Evolutionary conservation across 1,140 invertebrate species (phyloP).

Genomic region (Adoxophyes honmai): DNA sequence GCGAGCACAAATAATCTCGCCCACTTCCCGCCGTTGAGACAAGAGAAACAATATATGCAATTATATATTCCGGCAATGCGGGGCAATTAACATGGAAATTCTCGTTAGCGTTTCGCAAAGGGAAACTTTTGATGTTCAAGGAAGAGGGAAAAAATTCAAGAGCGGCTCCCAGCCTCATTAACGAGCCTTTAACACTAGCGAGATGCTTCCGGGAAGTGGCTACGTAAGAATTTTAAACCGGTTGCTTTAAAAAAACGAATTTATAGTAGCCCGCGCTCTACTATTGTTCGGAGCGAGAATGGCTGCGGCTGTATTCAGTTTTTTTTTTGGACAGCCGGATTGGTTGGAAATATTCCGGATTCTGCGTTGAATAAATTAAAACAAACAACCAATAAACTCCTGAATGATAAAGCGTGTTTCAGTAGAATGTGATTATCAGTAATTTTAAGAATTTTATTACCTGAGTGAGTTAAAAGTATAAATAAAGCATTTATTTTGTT

Average conservation of each 20-base stretch:
- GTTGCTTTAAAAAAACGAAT: conserved; percentile 26
- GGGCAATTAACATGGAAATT: conserved; percentile 69
- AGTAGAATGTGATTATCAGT: too few species aligned
- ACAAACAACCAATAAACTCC: too few species aligned
- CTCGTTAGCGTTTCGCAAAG: conserved; percentile 64
- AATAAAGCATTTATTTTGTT: too few species aligned
- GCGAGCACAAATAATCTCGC: conserved; percentile 44
- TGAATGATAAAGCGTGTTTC: too few species aligned
- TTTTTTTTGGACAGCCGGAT: too few species aligned
- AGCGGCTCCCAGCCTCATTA: conserved; percentile 57
- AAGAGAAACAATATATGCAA: conserved; percentile 63
- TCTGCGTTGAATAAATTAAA: too few species aligned
- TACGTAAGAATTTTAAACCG: conserved; percentile 35
- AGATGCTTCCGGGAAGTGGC: conserved; percentile 45
- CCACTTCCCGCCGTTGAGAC: conserved; percentile 38
- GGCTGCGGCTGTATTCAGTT: too few species aligned
- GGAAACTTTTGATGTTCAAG: conserved; percentile 67
- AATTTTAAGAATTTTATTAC: too few species aligned
- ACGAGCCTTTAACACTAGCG: conserved; percentile 60
- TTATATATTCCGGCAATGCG: conserved; percentile 54
- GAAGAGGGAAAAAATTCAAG: conserved; percentile 63
- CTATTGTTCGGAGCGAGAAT: neutral
- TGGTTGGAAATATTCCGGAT: too few species aligned
- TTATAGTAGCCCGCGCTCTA: neutral
- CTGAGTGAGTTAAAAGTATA: too few species aligned